These are phyloP conservation scores for Hydropsyche betteni DNA, from an alignment of 2,888 invertebrate species.

Conservation along the genomic window DNA sequence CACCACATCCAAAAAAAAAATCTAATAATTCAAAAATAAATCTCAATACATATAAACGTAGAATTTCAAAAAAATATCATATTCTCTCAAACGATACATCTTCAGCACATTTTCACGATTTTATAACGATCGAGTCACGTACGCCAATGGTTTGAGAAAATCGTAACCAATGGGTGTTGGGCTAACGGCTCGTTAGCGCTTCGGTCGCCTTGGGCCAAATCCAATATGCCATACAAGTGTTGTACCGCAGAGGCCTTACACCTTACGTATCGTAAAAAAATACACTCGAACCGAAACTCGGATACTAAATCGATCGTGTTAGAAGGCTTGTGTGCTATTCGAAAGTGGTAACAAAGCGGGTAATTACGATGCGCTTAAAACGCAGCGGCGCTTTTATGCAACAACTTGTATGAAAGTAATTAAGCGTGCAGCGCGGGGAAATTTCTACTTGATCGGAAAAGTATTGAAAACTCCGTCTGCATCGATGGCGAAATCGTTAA, in stretches of 20 bases:
- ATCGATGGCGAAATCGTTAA: conserved; percentile 13
- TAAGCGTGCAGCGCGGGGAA: conserved; percentile 6
- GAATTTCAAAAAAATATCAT: background rate
- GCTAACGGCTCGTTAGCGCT: conserved; percentile 45
- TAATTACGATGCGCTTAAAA: background rate
- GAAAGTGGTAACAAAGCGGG: background rate
- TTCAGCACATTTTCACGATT: too few relatives aligned
- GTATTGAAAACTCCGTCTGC: conserved; percentile 25
- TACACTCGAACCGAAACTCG: background rate
- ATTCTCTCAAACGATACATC: background rate
- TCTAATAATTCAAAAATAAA: background rate
- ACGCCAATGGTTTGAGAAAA: conserved; percentile 33
- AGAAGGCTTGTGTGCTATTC: background rate
- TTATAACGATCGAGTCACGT: conserved; percentile 1
- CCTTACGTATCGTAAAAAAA: conserved; percentile 28
- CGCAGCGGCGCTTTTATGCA: background rate
- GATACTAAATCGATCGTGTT: background rate
- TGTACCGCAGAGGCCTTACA: conserved; percentile 26
- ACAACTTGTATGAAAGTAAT: conserved; percentile 15
- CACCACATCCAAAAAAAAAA: too few relatives aligned
- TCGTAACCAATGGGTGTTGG: conserved; percentile 39
- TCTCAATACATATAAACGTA: background rate
- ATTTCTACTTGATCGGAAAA: conserved; percentile 18
- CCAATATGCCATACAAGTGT: conserved; percentile 40
- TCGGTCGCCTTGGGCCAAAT: conserved; percentile 43